Evolutionary conservation across 2,113 vertebrate genomes (phyloP), one percentile per base, ranked within the genome.

Genomic region (Carettochelys insculpta): DNA sequence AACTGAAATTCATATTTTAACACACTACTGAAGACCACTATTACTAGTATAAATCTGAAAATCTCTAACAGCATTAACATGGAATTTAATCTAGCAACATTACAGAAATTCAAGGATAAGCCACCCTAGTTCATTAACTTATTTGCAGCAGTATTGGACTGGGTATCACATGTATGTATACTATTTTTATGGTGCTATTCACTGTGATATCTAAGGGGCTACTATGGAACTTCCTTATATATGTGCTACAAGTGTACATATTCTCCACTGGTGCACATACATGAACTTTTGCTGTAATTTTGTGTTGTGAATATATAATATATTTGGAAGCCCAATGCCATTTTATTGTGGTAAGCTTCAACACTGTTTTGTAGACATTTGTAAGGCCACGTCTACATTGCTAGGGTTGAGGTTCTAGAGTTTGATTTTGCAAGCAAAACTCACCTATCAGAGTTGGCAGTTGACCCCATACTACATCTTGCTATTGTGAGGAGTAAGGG

Each of bases 111-210:
- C 11, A 38, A 43, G 77, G 12, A 45, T 71, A 25, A 65, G 34
- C 58, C 17, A n/a, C 58, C 9, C 34, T 65, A 34, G n/a, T 65
- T 65, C 58, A 20, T 65, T n/a, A 73, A 73, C 24, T 27, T 24
- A 41, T 38, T 81, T 89, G 25, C 56, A 12, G n/a, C 24, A 27
- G n/a, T 45, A 50, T 8, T 11, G 43, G 43, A 65, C 61, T 20
- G n/a, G 12, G 4, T 50, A 41, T 56, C 43, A 68, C 1, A 5
- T 22, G 11, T 10, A 22, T 4, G n/a, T 24, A 0, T 29, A 3
- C 65, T 71, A 3, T 56, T 77, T 71, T 41, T 54, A 24, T 10
- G 48, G 13, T 75, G 41, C 12, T 10, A 43, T 25, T 45, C 11
- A 41, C 16, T 41, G 41, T 8, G 6, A 8, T 45, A 45, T 16